phyloP scores from a whole-genome alignment of 2,113 vertebrate species.

The Brachirus orientalis region DNA sequence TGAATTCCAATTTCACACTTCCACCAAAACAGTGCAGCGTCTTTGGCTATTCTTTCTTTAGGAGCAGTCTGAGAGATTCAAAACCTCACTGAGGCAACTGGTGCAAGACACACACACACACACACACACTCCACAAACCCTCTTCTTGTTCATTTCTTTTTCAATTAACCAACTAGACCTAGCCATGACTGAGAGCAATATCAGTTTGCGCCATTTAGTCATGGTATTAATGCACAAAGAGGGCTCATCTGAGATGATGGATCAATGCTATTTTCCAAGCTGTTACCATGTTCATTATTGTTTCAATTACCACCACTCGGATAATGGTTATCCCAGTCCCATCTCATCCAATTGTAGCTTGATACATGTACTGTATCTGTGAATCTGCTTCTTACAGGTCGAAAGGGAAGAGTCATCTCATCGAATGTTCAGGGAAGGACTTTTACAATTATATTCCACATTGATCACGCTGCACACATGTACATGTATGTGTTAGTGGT shows the following conservation, averaged over 20 bases:
- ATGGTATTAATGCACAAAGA: constrained; percentile 64
- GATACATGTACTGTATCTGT: constrained; percentile 44
- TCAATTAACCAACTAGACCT: constrained; percentile 59
- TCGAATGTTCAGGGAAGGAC: constrained; percentile 17
- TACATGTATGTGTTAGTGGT: not conserved
- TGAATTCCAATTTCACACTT: constrained; percentile 73
- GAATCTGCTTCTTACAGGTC: constrained; percentile 32
- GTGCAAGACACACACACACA: constrained; percentile 38
- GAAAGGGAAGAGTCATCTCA: constrained; percentile 13
- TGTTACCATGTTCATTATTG: constrained; percentile 71
- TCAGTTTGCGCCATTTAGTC: constrained; percentile 65
- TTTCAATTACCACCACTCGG: constrained; percentile 71
- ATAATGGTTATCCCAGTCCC: constrained; percentile 62
- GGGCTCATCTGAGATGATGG: constrained; percentile 69
- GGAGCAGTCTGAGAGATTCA: constrained; percentile 45
- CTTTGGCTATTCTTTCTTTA: constrained; percentile 49
- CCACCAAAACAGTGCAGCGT: constrained; percentile 46
- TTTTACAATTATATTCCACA: no score
- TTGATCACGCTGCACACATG: no score
- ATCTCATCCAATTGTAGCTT: constrained; percentile 37
- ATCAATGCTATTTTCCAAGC: constrained; percentile 75
- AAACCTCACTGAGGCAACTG: no score
- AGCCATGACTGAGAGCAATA: constrained; percentile 64
- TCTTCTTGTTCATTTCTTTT: constrained; percentile 61
- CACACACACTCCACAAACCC: constrained; percentile 35